Base-by-base conservation (phyloP, 1,140 invertebrate species). In the Camponotus floridanus region DNA sequence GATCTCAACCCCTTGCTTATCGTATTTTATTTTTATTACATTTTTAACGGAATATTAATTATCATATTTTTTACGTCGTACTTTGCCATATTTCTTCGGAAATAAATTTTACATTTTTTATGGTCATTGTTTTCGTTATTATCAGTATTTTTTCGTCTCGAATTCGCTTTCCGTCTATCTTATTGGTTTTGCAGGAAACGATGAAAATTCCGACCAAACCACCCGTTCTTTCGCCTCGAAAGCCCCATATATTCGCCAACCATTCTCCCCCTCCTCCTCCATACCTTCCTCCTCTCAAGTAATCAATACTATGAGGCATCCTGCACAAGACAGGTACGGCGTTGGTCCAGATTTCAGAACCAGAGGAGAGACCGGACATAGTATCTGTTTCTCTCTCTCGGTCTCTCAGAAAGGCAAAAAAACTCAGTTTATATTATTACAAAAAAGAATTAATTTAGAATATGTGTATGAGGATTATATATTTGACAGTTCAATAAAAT, bases 301-400 rank as follows among this genome's bases (percentile, higher is more conserved):
- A 90, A 93, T 93, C 92, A 93, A 93, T 93, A 93, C 91, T 91
- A 74, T 81, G 76, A 90, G 83, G 87, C 87, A 78, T 88, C 83
- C 91, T 92, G 90, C 91, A 86, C 68, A 36, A 78, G 91, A 92
- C 91, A 91, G 91, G 87, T 89, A 86, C 51, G 80, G 33, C 76
- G 68, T 48, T 90, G 86, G 70, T 90, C 88, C 67, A 89, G 80
- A 88, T 90, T 88, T 90, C 39, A 76, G 31, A 83, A 36, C 8
- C 57, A 26, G 18, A 61, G 39, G 9, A 86, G 13, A 45, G 51
- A 39, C 62, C 8, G 57, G 15, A 13, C 48, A 26, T 21, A 59
- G 8, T 13, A 39, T 67, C 42, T 45, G 9, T 45, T 9, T 45
- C 42, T 45, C 42, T 45, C 9, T 45, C 42, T 45, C 9, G 6